These are phyloP conservation scores for Vanessa tameamea DNA, from an alignment of 1,140 invertebrate species.

Conservation along the genomic window DNA sequence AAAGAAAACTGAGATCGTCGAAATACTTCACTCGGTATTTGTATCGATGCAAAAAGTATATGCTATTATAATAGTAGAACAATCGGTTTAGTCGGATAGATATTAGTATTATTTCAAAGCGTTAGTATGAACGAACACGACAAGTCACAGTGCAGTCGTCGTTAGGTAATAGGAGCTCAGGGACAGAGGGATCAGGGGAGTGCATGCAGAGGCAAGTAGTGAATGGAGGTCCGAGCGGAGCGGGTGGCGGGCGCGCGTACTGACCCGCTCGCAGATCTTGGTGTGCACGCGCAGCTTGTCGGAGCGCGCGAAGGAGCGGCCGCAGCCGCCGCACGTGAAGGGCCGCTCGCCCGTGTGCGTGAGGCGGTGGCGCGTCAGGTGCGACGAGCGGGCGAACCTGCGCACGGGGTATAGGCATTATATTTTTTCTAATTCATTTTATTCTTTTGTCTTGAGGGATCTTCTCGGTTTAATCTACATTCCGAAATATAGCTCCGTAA, in stretches of 20 bases:
- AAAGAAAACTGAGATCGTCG: too few species aligned
- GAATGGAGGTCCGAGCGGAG: too few species aligned
- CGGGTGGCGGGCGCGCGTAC: not conserved
- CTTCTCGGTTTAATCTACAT: too few species aligned
- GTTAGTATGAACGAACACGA: too few species aligned
- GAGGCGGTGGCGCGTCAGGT: slow-evolving; percentile 83
- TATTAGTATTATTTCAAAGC: too few species aligned
- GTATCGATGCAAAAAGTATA: slow-evolving; percentile 6
- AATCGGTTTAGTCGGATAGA: too few species aligned
- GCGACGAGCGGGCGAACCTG: slow-evolving; percentile 78
- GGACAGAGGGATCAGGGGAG: not conserved
- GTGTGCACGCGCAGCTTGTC: slow-evolving; percentile 79
- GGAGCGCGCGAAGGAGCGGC: slow-evolving; percentile 76
- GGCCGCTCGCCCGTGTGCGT: slow-evolving; percentile 85
- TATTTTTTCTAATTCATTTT: too few species aligned
- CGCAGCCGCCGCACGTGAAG: slow-evolving; percentile 84
- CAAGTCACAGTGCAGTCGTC: too few species aligned
- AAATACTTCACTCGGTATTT: not conserved
- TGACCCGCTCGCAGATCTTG: slow-evolving; percentile 78
- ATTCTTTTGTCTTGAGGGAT: too few species aligned
- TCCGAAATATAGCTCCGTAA: too few species aligned
- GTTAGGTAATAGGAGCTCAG: too few species aligned
- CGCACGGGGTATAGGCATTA: not conserved
- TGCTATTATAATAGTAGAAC: not conserved
- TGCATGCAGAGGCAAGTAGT: too few species aligned